These are phyloP conservation scores for Berghia stephanieae DNA, from an alignment of 1,140 invertebrate species.

Conservation along the genomic window DNA sequence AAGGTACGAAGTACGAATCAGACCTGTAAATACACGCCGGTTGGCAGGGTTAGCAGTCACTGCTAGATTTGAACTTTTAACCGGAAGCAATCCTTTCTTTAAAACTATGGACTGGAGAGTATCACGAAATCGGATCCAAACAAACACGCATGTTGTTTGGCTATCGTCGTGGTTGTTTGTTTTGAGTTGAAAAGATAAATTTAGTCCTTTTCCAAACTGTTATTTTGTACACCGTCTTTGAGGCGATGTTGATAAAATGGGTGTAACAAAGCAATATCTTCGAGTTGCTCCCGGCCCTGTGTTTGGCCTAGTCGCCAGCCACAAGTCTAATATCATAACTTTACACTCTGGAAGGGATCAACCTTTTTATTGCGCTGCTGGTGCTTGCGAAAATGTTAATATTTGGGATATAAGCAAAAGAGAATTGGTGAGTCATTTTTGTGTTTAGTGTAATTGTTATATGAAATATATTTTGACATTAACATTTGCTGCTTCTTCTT, in stretches of 20 bases:
- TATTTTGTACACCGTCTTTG: neutral
- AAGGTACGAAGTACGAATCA: no score
- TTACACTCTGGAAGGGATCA: conserved; percentile 75
- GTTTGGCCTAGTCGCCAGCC: conserved; percentile 87
- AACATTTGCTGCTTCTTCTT: neutral
- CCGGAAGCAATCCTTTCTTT: neutral
- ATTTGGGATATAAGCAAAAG: conserved; percentile 93
- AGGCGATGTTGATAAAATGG: conserved; percentile 73
- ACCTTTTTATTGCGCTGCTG: conserved; percentile 82
- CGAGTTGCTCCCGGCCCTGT: conserved; percentile 78
- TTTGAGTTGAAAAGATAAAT: neutral
- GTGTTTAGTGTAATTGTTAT: neutral
- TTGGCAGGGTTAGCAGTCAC: no score
- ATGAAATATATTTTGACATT: neutral
- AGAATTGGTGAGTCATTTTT: conserved; percentile 77
- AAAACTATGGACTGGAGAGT: neutral
- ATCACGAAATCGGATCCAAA: neutral
- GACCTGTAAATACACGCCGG: no score
- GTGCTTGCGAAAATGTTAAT: conserved; percentile 90
- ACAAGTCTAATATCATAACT: conserved; percentile 80
- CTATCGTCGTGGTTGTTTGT: neutral
- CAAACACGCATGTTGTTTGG: neutral
- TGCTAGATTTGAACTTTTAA: neutral
- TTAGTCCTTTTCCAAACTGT: neutral
- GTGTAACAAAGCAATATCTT: conserved; percentile 95